A percentile compares a stretch with the other conserved stretches of the same genome.
These are phyloP conservation scores for Spilarctia lutea DNA, from an alignment of 2,888 invertebrate genomes.

Conservation along the genomic window DNA sequence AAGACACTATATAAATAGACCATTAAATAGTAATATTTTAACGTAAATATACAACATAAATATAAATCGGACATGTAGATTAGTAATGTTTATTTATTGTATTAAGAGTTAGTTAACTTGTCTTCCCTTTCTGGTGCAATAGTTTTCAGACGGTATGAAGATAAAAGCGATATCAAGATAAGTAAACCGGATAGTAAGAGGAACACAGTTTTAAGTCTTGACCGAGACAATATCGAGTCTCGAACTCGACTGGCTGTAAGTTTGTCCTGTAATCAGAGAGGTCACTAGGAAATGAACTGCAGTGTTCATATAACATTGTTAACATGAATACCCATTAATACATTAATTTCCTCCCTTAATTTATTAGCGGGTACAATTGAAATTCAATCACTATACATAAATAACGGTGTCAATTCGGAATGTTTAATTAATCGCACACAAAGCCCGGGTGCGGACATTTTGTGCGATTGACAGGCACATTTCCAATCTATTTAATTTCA, in stretches of 20 bases:
- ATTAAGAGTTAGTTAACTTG: no score
- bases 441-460: background rate
- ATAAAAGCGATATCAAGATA: no score
- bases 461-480: background rate
- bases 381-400: constrained; percentile 2
- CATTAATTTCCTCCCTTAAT: background rate
- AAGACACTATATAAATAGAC: background rate
- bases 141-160: no score
- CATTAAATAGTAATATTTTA: no score
- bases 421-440: constrained; percentile 2
- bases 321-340: background rate
- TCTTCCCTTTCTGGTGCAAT: no score
- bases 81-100: no score
- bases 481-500: constrained; percentile 5
- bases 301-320: background rate
- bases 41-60: no score
- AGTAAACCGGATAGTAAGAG: background rate
- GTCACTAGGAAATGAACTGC: background rate
- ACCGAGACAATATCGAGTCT: background rate
- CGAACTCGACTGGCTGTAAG: background rate
- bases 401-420: constrained; percentile 1
- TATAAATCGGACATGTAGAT: no score
- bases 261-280: background rate
- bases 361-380: constrained; percentile 1
- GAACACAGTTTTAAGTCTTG: background rate